A percentile compares a stretch with the other conserved stretches of the same genome.
Conservation (phyloP, 2,113 vertebrate genomes). For the Forbesichthys papilliferus region DNA sequence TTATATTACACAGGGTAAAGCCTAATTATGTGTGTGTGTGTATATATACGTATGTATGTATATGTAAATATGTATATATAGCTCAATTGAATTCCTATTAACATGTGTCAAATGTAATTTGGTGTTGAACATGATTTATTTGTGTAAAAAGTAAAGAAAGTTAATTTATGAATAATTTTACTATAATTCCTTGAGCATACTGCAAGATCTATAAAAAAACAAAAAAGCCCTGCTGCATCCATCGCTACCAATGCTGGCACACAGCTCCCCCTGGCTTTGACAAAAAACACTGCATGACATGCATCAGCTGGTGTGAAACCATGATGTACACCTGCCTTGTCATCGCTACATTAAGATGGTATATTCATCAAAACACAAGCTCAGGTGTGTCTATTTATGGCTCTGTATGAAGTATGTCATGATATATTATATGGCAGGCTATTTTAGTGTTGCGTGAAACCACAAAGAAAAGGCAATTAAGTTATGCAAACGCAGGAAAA, state of each 20-base stretch:
- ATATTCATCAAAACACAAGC: neutral
- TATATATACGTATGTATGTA: too few species aligned
- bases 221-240: slow-evolving; percentile 53
- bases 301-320: neutral
- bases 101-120: too few species aligned
- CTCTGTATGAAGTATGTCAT: neutral
- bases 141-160: neutral
- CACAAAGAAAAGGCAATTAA: too few species aligned
- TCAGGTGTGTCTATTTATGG: neutral
- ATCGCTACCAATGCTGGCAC: slow-evolving; percentile 38
- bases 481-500: too few species aligned
- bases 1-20: too few species aligned
- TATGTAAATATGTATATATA: too few species aligned
- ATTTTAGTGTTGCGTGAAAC: too few species aligned
- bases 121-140: too few species aligned
- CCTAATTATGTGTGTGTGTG: too few species aligned
- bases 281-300: slow-evolving; percentile 41
- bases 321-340: slow-evolving; percentile 14
- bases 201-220: slow-evolving; percentile 19
- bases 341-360: neutral
- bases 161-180: slow-evolving; percentile 36
- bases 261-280: slow-evolving; percentile 63
- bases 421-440: too few species aligned
- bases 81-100: too few species aligned
- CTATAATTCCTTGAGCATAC: slow-evolving; percentile 54